phyloP scores from a whole-genome alignment of 2,888 invertebrate genomes.

The Agrochola circellaris region DNA sequence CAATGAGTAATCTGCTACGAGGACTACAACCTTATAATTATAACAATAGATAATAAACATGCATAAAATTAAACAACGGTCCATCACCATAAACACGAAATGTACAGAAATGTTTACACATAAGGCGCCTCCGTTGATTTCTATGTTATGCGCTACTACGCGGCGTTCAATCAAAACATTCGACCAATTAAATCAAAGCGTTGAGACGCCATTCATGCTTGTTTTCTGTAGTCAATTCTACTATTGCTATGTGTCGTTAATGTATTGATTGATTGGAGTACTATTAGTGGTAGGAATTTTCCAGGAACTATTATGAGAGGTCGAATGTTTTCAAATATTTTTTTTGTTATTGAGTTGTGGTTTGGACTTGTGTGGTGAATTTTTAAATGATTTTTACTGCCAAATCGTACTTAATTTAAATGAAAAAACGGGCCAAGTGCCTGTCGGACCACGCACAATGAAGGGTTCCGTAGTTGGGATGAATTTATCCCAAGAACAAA shows the following conservation, averaged over 20 bases:
- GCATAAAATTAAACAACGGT: constrained; percentile 34
- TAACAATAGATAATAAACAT: constrained; percentile 38
- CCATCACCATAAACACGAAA: constrained; percentile 25
- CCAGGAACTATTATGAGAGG: constrained; percentile 5
- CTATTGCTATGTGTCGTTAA: constrained; percentile 34
- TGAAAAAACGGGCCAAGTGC: no score
- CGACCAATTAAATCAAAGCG: constrained; percentile 35
- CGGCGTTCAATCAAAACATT: constrained; percentile 47
- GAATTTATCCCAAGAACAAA: no score
- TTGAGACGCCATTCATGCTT: constrained; percentile 50
- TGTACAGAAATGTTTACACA: constrained; percentile 39
- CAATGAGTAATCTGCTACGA: constrained; percentile 23
- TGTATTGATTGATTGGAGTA: constrained; percentile 32
- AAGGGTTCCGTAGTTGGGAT: no score
- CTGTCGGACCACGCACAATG: no score
- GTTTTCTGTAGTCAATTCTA: constrained; percentile 35
- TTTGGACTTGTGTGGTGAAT: background rate
- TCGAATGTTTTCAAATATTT: background rate
- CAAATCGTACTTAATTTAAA: background rate
- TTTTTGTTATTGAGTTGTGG: background rate
- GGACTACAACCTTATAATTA: background rate
- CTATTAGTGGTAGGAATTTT: constrained; percentile 33
- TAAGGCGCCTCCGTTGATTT: constrained; percentile 40
- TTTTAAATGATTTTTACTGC: background rate
- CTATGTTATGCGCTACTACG: constrained; percentile 31